Percentiles rank a stretch among this genome's conserved stretches.
phyloP scores from a whole-genome alignment of 2,113 vertebrate genomes.

The Gobiocypris rarus region DNA sequence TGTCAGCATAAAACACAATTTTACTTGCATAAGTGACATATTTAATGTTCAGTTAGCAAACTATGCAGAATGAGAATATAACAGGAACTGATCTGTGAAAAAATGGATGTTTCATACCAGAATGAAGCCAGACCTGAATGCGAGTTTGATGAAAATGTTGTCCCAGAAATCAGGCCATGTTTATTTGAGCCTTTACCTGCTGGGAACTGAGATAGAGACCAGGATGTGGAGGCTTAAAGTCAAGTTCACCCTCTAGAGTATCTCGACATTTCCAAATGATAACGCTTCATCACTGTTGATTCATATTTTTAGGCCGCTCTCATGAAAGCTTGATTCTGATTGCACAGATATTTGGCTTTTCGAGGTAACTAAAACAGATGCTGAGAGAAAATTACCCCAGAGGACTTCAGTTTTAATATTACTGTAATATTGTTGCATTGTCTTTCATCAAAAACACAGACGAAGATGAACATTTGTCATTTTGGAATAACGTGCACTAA shows the following conservation, averaged over 20 bases:
- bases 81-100: not conserved
- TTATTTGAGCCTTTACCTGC: constrained; percentile 11
- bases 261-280: not conserved
- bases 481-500: no score
- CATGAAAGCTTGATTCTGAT: not conserved
- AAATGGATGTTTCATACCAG: not conserved
- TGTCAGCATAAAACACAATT: not conserved
- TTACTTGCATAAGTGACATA: not conserved
- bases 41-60: not conserved
- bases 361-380: not conserved
- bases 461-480: no score
- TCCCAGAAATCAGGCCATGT: not conserved
- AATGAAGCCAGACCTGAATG: not conserved
- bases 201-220: not conserved
- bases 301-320: not conserved
- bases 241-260: not conserved
- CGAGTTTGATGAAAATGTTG: not conserved
- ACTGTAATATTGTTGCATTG: no score
- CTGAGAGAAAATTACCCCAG: not conserved
- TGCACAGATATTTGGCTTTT: not conserved
- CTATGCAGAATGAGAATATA: not conserved
- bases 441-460: no score
- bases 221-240: not conserved
- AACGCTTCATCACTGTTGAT: not conserved
- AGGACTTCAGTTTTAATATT: no score